Evolutionary conservation across 2,797 vertebrate genomes (phyloP).

Genomic region (Spinus olivaceus): DNA sequence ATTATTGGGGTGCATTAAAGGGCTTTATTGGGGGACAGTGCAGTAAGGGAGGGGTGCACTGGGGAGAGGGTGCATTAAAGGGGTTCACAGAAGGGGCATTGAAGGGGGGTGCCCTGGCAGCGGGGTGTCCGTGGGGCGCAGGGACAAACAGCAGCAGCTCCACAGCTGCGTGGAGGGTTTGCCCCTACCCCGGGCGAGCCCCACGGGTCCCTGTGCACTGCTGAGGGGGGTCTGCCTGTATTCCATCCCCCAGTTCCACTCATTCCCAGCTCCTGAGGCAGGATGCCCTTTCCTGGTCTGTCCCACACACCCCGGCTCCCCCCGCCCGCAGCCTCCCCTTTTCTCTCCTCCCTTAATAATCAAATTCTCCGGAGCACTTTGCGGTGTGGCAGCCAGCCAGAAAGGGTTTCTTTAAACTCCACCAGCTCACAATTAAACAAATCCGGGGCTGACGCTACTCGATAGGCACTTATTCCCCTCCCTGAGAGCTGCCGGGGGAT

Average conservation of each 20-base stretch:
- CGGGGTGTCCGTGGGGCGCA: rapidly evolving
- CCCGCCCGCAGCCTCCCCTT: not conserved
- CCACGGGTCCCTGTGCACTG: not conserved
- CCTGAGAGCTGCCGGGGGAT: not conserved
- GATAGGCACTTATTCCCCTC: constrained; percentile 61
- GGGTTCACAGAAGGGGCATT: not conserved
- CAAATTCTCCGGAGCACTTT: constrained; percentile 73
- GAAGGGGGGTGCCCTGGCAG: no score
- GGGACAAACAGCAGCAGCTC: constrained; percentile 39
- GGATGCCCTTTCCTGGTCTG: not conserved
- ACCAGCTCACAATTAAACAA: constrained; percentile 74
- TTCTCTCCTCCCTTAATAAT: constrained; percentile 66
- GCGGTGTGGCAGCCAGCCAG: constrained; percentile 77
- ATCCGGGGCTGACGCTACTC: constrained; percentile 69
- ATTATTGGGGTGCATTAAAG: not conserved
- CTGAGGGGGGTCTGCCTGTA: not conserved
- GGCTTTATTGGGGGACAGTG: not conserved
- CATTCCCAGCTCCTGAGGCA: not conserved
- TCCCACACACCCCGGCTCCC: not conserved
- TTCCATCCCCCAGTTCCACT: not conserved
- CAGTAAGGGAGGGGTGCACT: not conserved
- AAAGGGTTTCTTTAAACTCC: constrained; percentile 74
- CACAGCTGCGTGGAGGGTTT: constrained; percentile 47
- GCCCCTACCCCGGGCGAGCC: constrained; percentile 45
- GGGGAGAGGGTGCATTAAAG: not conserved